Conservation (phyloP, 2,113 vertebrate species). For the Melierax canorus region DNA sequence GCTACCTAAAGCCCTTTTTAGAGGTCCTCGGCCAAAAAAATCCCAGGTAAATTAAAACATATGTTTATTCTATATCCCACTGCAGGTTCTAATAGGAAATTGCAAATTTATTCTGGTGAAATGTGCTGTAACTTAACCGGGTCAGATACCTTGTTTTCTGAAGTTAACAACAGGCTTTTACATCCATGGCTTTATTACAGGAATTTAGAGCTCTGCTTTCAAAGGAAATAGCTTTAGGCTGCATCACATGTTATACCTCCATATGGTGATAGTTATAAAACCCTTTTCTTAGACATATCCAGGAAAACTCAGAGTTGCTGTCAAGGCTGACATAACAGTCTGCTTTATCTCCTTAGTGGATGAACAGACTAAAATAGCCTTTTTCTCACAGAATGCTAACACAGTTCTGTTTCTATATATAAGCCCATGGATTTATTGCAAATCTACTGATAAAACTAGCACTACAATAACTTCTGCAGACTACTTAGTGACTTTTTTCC, state of each 20-base stretch:
- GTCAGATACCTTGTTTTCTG: neutral
- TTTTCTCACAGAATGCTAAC: slow-evolving; percentile 21
- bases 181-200: neutral
- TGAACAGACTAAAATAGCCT: slow-evolving; percentile 37
- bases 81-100: neutral
- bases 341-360: slow-evolving; percentile 15
- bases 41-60: neutral
- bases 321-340: slow-evolving; percentile 29
- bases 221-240: slow-evolving; percentile 40
- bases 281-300: neutral
- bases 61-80: neutral
- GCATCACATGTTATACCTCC: neutral
- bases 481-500: neutral
- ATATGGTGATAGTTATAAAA: slow-evolving; percentile 38
- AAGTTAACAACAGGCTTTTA: neutral
- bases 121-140: neutral
- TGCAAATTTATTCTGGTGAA: neutral
- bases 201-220: slow-evolving; percentile 35
- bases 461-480: neutral
- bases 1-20: neutral
- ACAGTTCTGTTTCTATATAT: neutral
- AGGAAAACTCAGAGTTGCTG: slow-evolving; percentile 10
- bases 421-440: neutral
- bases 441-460: neutral
- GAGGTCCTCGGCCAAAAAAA: neutral